phyloP scores from a whole-genome alignment of 1,140 invertebrate genomes.

The Drosophila pandora region DNA sequence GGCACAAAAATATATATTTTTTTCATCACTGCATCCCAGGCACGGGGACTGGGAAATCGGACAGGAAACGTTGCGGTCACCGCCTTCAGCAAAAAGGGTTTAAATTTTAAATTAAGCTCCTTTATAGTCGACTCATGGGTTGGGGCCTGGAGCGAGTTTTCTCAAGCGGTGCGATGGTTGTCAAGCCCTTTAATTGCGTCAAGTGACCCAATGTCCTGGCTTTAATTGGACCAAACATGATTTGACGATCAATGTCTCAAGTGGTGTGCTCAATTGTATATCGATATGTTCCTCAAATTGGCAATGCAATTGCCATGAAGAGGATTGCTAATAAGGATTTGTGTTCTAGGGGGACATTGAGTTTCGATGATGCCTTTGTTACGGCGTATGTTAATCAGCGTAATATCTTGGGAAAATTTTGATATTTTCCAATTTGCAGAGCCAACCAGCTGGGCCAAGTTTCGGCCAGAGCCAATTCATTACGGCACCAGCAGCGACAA shows the following conservation, averaged over 20 bases:
- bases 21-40: constrained; percentile 65
- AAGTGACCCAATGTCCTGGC: constrained; percentile 38
- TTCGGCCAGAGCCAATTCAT: constrained; percentile 32
- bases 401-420: constrained; percentile 30
- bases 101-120: constrained; percentile 74
- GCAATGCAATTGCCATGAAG: constrained; percentile 12
- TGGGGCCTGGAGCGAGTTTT: background rate
- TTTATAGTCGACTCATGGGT: constrained; percentile 39
- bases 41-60: constrained; percentile 28
- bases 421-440: constrained; percentile 10
- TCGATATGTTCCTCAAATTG: background rate
- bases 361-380: background rate
- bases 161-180: constrained; percentile 28
- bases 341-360: background rate
- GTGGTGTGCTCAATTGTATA: constrained; percentile 12
- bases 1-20: constrained; percentile 57
- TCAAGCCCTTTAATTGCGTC: constrained; percentile 63
- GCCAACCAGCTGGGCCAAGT: constrained; percentile 2
- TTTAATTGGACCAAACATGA: constrained; percentile 74
- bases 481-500: constrained; percentile 31
- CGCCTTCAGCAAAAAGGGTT: constrained; percentile 75
- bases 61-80: constrained; percentile 71
- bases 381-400: constrained; percentile 11
- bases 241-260: constrained; percentile 52
- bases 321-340: constrained; percentile 28